Conservation (phyloP, 92 coral and sea anemone genomes). For the Porites evermanni region DNA sequence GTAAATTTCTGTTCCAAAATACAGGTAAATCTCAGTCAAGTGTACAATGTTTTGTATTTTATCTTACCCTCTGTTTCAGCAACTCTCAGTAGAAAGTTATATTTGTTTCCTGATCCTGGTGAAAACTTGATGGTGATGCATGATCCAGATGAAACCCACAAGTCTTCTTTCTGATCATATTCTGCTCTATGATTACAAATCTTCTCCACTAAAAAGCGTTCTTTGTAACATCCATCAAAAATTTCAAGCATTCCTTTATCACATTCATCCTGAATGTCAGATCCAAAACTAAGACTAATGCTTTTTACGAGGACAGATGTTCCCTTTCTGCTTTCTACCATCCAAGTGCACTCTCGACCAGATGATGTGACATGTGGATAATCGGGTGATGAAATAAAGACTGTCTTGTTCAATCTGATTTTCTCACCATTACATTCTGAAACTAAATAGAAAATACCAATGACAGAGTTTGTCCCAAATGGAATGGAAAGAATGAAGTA, state of each 20-base stretch:
- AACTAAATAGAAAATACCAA: not conserved
- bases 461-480: too few species aligned
- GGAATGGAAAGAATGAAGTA: too few species aligned
- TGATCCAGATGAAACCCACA: constrained; percentile 79
- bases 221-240: constrained; percentile 71
- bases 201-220: constrained; percentile 76
- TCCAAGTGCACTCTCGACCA: constrained; percentile 64
- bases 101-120: constrained; percentile 6
- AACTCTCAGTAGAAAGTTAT: constrained; percentile 18
- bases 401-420: constrained; percentile 8
- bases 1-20: too few species aligned
- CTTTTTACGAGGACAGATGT: constrained; percentile 53
- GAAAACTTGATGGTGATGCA: constrained; percentile 59
- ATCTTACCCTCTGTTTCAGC: constrained; percentile 30
- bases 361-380: constrained; percentile 46
- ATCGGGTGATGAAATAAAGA: constrained; percentile 64
- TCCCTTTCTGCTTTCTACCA: constrained; percentile 36
- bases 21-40: too few species aligned
- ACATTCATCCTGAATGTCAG: constrained; percentile 57
- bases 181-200: constrained; percentile 53
- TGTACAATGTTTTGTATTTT: too few species aligned
- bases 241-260: constrained; percentile 70
- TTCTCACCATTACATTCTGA: constrained; percentile 41
- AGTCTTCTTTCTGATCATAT: constrained; percentile 30
- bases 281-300: constrained; percentile 64